Conservation (phyloP, 2,797 vertebrate species). For the Chelon auratus region DNA sequence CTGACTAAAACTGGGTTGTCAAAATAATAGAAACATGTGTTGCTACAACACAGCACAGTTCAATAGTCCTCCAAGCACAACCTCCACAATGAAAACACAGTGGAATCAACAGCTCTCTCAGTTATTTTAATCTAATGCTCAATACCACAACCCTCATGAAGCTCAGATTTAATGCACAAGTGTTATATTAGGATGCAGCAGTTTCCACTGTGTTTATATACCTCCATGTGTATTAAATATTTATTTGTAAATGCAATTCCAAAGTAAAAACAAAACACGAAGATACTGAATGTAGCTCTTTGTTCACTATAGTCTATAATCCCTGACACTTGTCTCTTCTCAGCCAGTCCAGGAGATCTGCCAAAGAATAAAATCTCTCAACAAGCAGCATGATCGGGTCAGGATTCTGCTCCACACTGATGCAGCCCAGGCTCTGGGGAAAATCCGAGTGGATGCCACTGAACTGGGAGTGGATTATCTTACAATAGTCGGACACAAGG, state of each 20-base stretch:
- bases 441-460: conserved; percentile 87
- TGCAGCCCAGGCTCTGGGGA: conserved; percentile 94
- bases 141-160: too few species aligned
- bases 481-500: conserved; percentile 98
- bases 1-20: too few species aligned
- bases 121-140: too few species aligned
- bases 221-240: background rate
- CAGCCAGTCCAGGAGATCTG: conserved; percentile 91
- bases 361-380: conserved; percentile 80
- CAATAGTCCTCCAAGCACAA: too few species aligned
- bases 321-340: background rate
- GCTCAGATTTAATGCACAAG: too few species aligned
- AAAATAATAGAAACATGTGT: too few species aligned
- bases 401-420: conserved; percentile 92
- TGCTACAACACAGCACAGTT: too few species aligned
- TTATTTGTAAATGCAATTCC: background rate
- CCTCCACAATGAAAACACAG: too few species aligned
- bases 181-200: too few species aligned
- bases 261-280: background rate
- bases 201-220: too few species aligned
- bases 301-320: background rate
- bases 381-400: conserved; percentile 71
- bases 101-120: too few species aligned
- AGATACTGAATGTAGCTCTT: background rate
- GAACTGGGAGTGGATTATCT: conserved; percentile 94